Conservation (phyloP, 2,888 invertebrate genomes). For the Eueremaeus valkanovi region DNA sequence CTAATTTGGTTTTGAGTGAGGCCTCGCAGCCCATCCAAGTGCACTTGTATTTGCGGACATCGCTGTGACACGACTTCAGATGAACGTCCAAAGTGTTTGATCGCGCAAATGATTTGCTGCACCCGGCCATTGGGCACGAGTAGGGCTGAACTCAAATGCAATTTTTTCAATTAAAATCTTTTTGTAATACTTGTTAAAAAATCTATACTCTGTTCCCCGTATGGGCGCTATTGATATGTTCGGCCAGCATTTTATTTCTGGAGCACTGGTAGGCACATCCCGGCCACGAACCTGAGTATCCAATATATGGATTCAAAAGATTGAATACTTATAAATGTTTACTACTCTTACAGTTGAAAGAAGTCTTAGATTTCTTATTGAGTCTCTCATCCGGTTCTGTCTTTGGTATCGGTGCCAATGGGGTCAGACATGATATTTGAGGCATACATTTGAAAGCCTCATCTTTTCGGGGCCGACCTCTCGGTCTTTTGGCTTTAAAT, state of each 20-base stretch:
- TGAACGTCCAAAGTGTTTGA: constrained; percentile 32
- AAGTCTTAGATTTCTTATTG: no score
- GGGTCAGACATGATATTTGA: no score
- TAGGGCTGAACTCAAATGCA: constrained; percentile 22
- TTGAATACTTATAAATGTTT: no score
- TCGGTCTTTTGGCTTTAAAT: not conserved
- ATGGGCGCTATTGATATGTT: constrained; percentile 34
- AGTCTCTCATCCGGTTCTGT: no score
- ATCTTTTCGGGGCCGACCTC: not conserved
- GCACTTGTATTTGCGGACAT: not conserved
- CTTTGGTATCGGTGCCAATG: no score
- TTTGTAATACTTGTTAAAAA: no score
- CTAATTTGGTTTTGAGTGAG: constrained; percentile 33
- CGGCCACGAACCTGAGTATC: constrained; percentile 27
- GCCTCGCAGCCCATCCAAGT: constrained; percentile 36
- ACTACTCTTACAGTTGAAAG: no score
- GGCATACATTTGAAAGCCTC: not conserved
- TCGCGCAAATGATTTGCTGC: constrained; percentile 18
- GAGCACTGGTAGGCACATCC: constrained; percentile 26
- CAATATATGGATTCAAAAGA: no score
- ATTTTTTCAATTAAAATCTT: no score
- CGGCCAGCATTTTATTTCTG: constrained; percentile 20
- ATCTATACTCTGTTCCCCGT: constrained; percentile 14
- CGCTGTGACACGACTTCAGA: not conserved
- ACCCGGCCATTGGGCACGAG: not conserved